Percentiles rank a stretch among this genome's conserved stretches.
Conservation (phyloP, 2,888 invertebrate genomes). For the Epistrophella euchroma region DNA sequence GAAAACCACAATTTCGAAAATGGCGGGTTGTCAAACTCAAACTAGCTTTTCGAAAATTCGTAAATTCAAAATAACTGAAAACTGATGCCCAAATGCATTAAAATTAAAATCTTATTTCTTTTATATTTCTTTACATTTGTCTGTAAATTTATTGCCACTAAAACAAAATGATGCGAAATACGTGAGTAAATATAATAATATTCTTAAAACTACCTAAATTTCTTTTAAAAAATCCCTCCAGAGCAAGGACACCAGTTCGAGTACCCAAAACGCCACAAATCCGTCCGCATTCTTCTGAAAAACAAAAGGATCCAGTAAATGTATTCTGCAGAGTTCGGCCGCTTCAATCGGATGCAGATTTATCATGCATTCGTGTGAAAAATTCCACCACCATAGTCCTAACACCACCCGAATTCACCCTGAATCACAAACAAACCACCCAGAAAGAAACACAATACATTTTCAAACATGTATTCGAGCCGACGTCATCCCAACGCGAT, state of each 20-base stretch:
- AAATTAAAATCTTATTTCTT: neutral
- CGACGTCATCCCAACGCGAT: conserved; percentile 91
- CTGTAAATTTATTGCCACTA: conserved; percentile 17
- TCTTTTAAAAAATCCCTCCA: conserved; percentile 43
- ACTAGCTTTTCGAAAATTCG: conserved; percentile 54
- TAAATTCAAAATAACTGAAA: conserved; percentile 69
- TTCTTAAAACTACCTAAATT: neutral
- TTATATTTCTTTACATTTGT: conserved; percentile 42
- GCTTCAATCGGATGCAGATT: conserved; percentile 87
- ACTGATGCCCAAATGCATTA: conserved; percentile 34
- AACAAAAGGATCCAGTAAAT: conserved; percentile 89
- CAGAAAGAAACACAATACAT: conserved; percentile 90
- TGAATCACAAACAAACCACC: conserved; percentile 86
- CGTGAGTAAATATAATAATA: conserved; percentile 29
- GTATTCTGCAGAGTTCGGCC: conserved; percentile 95
- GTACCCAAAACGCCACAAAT: conserved; percentile 77
- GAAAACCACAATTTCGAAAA: conserved; percentile 86
- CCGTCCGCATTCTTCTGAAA: conserved; percentile 76
- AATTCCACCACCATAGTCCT: conserved; percentile 88
- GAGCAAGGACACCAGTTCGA: conserved; percentile 80
- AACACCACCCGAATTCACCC: conserved; percentile 87
- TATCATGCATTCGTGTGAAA: conserved; percentile 88
- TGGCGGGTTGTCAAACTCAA: conserved; percentile 85
- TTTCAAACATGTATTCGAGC: conserved; percentile 94
- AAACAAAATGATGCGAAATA: conserved; percentile 62